phyloP scores from a whole-genome alignment of 2,797 vertebrate genomes.

The Anabas testudineus region DNA sequence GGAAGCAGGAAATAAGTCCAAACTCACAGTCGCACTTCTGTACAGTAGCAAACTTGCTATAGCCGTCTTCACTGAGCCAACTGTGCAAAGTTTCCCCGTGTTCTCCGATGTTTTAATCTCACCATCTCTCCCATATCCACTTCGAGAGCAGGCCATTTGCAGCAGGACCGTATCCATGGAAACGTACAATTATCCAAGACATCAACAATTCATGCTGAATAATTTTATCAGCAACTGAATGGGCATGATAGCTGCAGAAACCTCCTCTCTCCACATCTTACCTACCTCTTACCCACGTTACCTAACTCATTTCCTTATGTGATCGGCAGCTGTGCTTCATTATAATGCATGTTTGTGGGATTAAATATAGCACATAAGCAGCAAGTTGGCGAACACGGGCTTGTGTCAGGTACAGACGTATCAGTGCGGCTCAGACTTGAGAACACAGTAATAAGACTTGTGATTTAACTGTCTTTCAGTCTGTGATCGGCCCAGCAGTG shows the following conservation, averaged over 20 bases:
- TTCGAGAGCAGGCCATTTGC: slow-evolving; percentile 55
- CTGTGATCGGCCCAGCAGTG: slow-evolving; percentile 29
- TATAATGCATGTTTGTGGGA: slow-evolving; percentile 29
- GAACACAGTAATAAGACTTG: slow-evolving; percentile 23
- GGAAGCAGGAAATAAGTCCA: slow-evolving; percentile 14
- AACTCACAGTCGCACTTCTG: slow-evolving; percentile 7
- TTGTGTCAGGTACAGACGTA: slow-evolving; percentile 28
- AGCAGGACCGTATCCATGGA: slow-evolving; percentile 68
- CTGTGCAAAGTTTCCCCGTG: slow-evolving; percentile 44
- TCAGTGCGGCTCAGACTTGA: slow-evolving; percentile 8
- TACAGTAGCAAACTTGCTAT: neutral
- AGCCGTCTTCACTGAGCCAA: slow-evolving; percentile 37
- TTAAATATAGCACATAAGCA: slow-evolving; percentile 52
- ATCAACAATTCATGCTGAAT: slow-evolving; percentile 80
- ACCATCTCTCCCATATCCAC: slow-evolving; percentile 47
- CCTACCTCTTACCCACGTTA: slow-evolving; percentile 25
- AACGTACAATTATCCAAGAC: slow-evolving; percentile 78
- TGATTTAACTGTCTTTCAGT: slow-evolving; percentile 39
- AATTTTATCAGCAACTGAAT: slow-evolving; percentile 66
- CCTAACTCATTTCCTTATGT: slow-evolving; percentile 41
- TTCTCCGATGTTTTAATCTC: slow-evolving; percentile 49
- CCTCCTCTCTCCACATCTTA: neutral
- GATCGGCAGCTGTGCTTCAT: slow-evolving; percentile 41
- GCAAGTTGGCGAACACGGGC: slow-evolving; percentile 28
- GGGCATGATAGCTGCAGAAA: slow-evolving; percentile 19